Evolutionary conservation across 2,113 vertebrate species (phyloP).

Genomic region (Craseonycteris thonglongyai): DNA sequence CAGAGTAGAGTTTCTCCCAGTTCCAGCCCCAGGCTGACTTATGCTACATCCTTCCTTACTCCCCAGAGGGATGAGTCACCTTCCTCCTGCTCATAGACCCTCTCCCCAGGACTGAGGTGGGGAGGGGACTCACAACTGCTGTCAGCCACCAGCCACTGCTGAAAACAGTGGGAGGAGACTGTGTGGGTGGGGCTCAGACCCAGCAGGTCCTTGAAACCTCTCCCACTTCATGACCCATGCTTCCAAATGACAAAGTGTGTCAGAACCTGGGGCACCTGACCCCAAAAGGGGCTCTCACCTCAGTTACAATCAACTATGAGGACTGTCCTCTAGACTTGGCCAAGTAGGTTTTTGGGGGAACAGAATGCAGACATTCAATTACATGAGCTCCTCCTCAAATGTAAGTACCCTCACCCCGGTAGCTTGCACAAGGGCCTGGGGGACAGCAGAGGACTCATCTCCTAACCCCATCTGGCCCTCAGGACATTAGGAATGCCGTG

Average conservation of each 20-base stretch:
- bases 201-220: background rate
- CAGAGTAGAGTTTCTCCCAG: background rate
- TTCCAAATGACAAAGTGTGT: background rate
- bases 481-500: background rate
- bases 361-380: background rate
- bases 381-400: too few relatives aligned
- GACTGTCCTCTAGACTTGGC: too few relatives aligned
- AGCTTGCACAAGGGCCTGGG: background rate
- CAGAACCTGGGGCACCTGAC: background rate
- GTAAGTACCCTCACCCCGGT: background rate
- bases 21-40: background rate
- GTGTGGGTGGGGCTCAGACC: background rate
- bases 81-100: background rate
- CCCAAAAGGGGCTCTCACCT: background rate
- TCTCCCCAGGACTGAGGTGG: background rate
- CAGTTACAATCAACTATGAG: background rate
- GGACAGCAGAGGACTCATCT: background rate
- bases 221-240: background rate
- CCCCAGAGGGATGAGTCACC: background rate
- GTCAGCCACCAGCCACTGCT: background rate
- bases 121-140: background rate
- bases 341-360: background rate
- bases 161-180: background rate
- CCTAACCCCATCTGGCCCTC: background rate
- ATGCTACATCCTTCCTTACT: background rate